Percentiles rank a stretch among this genome's conserved stretches.
phyloP scores from a whole-genome alignment of 2,113 vertebrate species.

The Neolamprologus longior region DNA sequence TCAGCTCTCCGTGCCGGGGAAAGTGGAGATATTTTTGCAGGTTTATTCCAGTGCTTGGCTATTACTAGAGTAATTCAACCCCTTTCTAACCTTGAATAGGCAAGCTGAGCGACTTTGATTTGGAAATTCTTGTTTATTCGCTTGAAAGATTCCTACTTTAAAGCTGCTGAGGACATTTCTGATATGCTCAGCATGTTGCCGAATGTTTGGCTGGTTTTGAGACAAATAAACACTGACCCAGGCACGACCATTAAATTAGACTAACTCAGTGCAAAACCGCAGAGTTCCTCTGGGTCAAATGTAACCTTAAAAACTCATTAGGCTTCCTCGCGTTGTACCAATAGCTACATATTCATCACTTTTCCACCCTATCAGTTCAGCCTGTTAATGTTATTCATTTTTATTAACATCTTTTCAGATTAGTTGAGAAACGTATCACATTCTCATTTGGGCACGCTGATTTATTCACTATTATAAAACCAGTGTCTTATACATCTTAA shows the following conservation, averaged over 20 bases:
- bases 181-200: not conserved
- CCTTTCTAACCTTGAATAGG: not conserved
- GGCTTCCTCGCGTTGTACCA: not conserved
- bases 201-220: not conserved
- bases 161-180: not conserved
- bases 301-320: not conserved
- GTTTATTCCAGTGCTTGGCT: not conserved
- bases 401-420: not conserved
- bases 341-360: not conserved
- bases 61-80: not conserved
- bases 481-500: not conserved
- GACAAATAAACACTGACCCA: not conserved
- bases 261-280: not conserved
- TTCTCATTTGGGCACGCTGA: not conserved
- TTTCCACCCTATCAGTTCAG: not conserved
- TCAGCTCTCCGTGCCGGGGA: not conserved
- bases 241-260: not conserved
- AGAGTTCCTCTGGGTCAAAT: not conserved
- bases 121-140: not conserved
- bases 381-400: not conserved
- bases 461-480: not conserved
- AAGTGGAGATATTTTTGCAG: constrained; percentile 3
- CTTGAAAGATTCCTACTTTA: not conserved
- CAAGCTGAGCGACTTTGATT: not conserved
- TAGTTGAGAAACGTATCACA: not conserved